phyloP scores from a whole-genome alignment of 2,797 vertebrate genomes.

The Chaetodon trifasciatus region DNA sequence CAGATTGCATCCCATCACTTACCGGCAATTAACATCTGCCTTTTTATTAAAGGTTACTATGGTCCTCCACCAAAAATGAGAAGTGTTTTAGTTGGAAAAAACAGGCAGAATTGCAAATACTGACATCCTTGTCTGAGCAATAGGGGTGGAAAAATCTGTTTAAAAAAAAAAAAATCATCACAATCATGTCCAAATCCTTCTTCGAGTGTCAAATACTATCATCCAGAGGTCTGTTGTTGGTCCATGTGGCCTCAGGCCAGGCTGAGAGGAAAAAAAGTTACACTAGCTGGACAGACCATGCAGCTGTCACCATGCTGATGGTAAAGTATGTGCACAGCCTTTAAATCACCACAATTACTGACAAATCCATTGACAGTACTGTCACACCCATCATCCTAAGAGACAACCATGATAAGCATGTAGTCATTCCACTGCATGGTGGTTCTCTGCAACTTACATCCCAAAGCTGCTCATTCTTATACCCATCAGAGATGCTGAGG shows the following conservation, averaged over 20 bases:
- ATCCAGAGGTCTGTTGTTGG: conserved; percentile 2
- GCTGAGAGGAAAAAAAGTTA: neutral
- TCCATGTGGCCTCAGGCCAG: neutral
- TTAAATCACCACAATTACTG: conserved; percentile 27
- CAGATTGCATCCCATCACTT: neutral
- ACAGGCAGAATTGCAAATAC: neutral
- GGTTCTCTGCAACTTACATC: conserved; percentile 25
- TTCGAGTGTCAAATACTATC: conserved; percentile 1
- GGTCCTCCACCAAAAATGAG: neutral
- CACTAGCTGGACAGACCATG: neutral
- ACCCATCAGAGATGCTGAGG: conserved; percentile 14
- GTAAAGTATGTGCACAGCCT: conserved; percentile 18
- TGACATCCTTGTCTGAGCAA: neutral
- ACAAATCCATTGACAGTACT: conserved; percentile 34
- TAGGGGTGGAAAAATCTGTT: neutral
- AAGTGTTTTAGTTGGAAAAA: neutral
- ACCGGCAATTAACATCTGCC: neutral
- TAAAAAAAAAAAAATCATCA: neutral
- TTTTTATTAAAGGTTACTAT: neutral
- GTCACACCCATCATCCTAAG: conserved; percentile 28
- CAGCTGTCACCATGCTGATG: conserved; percentile 15
- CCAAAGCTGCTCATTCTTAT: conserved; percentile 32
- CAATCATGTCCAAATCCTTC: neutral
- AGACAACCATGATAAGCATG: conserved; percentile 41
- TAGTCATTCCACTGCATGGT: neutral